phyloP scores from a whole-genome alignment of 1,140 invertebrate genomes.

The Pemphigus obesinymphae region DNA sequence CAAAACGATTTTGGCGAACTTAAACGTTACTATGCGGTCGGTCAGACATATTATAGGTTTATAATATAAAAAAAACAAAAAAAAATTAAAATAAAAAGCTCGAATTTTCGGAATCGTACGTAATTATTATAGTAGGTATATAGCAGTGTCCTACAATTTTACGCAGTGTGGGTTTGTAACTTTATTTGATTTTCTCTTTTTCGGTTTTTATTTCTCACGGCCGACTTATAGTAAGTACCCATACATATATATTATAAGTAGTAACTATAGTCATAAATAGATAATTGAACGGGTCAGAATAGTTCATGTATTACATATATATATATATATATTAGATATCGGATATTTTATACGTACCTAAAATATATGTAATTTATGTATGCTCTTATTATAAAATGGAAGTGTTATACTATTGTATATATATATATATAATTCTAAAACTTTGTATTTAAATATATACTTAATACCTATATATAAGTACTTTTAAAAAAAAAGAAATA shows the following conservation, averaged over 20 bases:
- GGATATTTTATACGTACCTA: no score
- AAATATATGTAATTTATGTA: no score
- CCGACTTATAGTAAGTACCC: no score
- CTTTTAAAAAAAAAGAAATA: no score
- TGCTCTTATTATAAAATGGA: no score
- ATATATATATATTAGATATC: neutral
- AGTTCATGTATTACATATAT: neutral
- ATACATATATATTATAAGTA: neutral
- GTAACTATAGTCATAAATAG: no score
- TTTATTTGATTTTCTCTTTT: slow-evolving; percentile 2
- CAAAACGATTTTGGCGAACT: no score
- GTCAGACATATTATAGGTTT: neutral
- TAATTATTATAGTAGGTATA: neutral
- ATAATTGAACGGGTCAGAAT: neutral
- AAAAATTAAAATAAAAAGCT: neutral
- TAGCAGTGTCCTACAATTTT: neutral
- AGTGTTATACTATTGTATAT: no score
- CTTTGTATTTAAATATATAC: no score
- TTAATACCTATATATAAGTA: no score
- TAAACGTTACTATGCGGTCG: no score
- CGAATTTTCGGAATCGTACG: neutral
- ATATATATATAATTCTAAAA: neutral
- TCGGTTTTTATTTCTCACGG: slow-evolving; percentile 10
- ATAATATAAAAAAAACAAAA: neutral
- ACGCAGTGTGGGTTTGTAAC: neutral